These are phyloP conservation scores for Xenopus laevis DNA, from an alignment of 2,113 vertebrate species.

Conservation along the genomic window DNA sequence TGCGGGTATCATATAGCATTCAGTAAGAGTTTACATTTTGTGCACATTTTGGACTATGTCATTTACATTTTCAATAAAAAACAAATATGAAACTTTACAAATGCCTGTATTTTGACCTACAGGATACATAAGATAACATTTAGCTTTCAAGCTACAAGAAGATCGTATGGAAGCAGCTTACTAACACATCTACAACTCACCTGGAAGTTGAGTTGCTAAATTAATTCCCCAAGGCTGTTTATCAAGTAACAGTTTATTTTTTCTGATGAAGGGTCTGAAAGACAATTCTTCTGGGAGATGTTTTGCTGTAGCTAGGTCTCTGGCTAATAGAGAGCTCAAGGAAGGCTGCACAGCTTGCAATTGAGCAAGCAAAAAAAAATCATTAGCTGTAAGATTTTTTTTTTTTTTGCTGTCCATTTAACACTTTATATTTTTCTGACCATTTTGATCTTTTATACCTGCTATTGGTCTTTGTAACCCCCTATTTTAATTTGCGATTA, in stretches of 20 bases:
- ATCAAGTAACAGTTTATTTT: conserved; percentile 21
- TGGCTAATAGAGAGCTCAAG: conserved; percentile 31
- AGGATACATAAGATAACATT: too few relatives aligned
- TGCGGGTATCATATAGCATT: not conserved
- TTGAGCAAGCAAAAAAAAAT: conserved; percentile 22
- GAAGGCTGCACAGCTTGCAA: conserved; percentile 31
- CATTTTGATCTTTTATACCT: too few relatives aligned
- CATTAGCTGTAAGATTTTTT: conserved; percentile 13
- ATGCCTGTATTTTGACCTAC: too few relatives aligned
- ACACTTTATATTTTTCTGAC: not conserved
- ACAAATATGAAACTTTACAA: too few relatives aligned
- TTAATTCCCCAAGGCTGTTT: conserved; percentile 20
- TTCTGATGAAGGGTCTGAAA: conserved; percentile 13
- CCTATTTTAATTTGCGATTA: too few relatives aligned
- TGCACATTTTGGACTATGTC: too few relatives aligned
- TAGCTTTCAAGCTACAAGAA: too few relatives aligned
- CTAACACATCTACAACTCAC: conserved; percentile 18
- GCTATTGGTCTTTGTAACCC: too few relatives aligned
- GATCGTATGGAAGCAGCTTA: conserved; percentile 2
- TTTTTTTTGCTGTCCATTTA: not conserved
- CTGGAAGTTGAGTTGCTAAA: conserved; percentile 15
- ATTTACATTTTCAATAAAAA: too few relatives aligned
- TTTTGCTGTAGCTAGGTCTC: conserved; percentile 27
- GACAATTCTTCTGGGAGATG: conserved; percentile 26
- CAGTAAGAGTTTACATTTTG: too few relatives aligned